Evolutionary conservation across 1,140 invertebrate genomes (phyloP), one percentile per base, ranked within the genome.

Genomic region (Drosophila bocqueti): DNA sequence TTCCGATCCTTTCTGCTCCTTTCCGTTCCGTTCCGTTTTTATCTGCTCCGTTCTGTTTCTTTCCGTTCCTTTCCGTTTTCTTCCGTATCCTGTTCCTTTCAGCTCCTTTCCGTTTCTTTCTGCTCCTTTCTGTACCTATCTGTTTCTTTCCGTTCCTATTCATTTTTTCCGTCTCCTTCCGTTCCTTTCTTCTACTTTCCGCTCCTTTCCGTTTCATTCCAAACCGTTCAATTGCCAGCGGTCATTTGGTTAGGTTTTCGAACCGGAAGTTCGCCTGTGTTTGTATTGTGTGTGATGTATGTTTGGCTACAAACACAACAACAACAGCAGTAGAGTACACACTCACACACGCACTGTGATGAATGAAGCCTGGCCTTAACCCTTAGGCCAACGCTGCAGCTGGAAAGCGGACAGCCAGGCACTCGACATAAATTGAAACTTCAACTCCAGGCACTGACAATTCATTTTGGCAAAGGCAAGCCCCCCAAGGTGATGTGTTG

Each of bases 211-310:
- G 34, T 60, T 60, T 40, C 58, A 11, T 29, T 31, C 24, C 13
- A 5, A 21, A 15, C 21, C n/a, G 18, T 61, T 61, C 43, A 21
- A 61, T 43, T 18, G 55, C 57, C 29, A 43, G 64, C 31, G 43
- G 38, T 34, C 45, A 57, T 78, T 67, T 75, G 49, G 63, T 80
- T 64, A 64, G 49, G 5, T 81, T 61, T 75, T 55, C 26, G 47
- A 26, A 47, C 63, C 46, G 62, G 42, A 62, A 58, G 36, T 64
- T 2, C 43, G 34, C 58, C 40, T 62, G 21, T 34, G 31, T 46
- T 47, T 36, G 66, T 24, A 13, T 34, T 52, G n/a, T 40, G 29
- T 34, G 66, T 36, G 47, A 24, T 21, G 59, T 26, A 59, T 16
- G 38, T 24, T 21, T 66, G 42, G 21, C 40, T 38, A 43, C 43